These are phyloP conservation scores for Pseudorasbora parva DNA, from an alignment of 2,113 vertebrate species.

Conservation along the genomic window DNA sequence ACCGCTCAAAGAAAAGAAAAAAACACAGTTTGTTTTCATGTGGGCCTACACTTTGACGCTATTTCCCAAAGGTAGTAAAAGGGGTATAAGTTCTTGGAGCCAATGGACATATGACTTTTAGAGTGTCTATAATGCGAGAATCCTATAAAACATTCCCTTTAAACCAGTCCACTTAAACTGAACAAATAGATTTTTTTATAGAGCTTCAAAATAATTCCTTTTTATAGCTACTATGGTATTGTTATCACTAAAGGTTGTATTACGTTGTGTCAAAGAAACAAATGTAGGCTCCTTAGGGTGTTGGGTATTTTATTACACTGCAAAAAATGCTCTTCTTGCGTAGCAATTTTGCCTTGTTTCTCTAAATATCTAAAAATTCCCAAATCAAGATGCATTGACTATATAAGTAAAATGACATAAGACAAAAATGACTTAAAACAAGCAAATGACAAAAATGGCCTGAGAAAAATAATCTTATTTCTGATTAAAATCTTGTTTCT, in stretches of 20 bases:
- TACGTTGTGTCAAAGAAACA: neutral
- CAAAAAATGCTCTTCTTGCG: no score
- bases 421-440: no score
- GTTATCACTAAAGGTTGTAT: neutral
- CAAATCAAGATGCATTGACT: no score
- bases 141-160: neutral
- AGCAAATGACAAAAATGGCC: no score
- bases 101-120: neutral
- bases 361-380: no score
- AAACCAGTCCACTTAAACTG: neutral
- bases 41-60: neutral
- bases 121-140: neutral
- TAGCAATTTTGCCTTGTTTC: no score
- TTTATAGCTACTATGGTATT: neutral
- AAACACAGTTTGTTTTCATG: neutral
- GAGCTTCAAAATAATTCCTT: neutral
- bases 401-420: no score
- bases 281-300: neutral
- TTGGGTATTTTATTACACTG: neutral
- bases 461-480: no score
- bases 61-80: slow-evolving; percentile 15
- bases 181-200: neutral
- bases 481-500: no score
- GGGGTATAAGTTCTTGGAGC: neutral
- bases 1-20: neutral